Base-by-base conservation (phyloP, 2,797 vertebrate genomes). In the Anomalospiza imberbis region DNA sequence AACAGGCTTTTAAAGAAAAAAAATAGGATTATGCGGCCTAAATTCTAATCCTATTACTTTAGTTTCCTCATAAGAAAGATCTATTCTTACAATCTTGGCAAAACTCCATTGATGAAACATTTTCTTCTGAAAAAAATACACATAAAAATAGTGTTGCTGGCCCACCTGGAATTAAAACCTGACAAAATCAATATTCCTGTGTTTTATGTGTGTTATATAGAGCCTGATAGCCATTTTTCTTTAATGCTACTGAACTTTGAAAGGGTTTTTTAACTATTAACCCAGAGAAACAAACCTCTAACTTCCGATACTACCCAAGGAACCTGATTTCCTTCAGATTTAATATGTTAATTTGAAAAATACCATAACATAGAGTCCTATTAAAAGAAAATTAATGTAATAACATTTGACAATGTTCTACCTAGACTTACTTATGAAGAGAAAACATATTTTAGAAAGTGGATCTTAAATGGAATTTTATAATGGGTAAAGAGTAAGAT, bases 41-140 rank as follows among this genome's bases (percentile, higher is more conserved):
- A 84, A 91, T 81, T 91, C 70, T 93, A 93, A 95, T 86, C 85
- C 40, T 84, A 42, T 85, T 89, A 63, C 57, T 84, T 89, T 50
- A 63, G 10, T 78, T 78, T 85, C 48, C 48, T 81, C 55, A 54
- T 44, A 77, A 75, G 54, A 81, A 93, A 91, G 61, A 77, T 79
- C 87, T 90, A 85, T 57, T 87, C 65, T 87, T 80, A 85, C 9
- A 50, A 26, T 80, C 50, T 91, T 60, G 80, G 25, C 6, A 88
- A 92, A 91, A 92, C 8, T 42, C 51, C 71, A 91, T 55, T 55
- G 71, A 93, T 75, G 91, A 92, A 94, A 92, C 28, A 71, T 36
- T 85, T 92, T 70, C 74, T 86, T 83, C 58, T 51, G 13, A 42
- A 76, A 85, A 89, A 88, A 89, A 88, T 75, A 26, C 19, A 40